Evolutionary conservation across 2,113 vertebrate genomes (phyloP), one percentile per base, ranked within the genome.

Genomic region (Spea bombifrons): DNA sequence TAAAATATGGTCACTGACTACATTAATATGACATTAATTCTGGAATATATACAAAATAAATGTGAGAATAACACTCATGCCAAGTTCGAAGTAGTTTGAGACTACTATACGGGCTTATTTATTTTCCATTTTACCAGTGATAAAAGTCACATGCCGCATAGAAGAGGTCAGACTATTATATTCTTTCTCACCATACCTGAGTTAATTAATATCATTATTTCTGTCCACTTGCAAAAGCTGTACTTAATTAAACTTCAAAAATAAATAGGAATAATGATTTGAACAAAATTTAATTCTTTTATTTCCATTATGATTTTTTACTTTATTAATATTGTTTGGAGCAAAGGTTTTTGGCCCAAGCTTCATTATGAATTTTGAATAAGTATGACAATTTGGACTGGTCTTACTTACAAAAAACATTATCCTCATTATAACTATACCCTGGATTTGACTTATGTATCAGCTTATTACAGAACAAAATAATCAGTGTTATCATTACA

Each of bases 361-460:
- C 67, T 81, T 52, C 78, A 74, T 71, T 86, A 85, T 75, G 7
- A 79, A 87, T 89, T 90, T 89, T 86, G 82, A 81, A 87, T 75
- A 57, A 81, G 30, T 44, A 16, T 84, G 66, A 71, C 85, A 82
- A 70, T 84, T 50, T 47, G 86, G 82, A 84, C 85, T 85, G 84
- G 17, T 77, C 73, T 86, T 88, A 83, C 85, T 88, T 88, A 89
- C 46, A 81, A 86, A 83, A 72, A 1, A 9, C 3, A 75, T 63
- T 30, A 5, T 76, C 73, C 44, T 3, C 52, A 74, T 83, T 48
- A 65, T 17, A 70, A 63, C 74, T 80, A 55, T 48, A 46, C 48
- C 67, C 5, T 66, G 30, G 30, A 70, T 73, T 76, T 66, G 80
- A 87, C 86, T 84, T 85, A 76, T 81, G 75, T 70, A 4, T 47